A percentile compares a stretch with the other conserved stretches of the same genome.
Evolutionary conservation across 2,113 vertebrate genomes (phyloP).

Genomic region (Cynocephalus volans): DNA sequence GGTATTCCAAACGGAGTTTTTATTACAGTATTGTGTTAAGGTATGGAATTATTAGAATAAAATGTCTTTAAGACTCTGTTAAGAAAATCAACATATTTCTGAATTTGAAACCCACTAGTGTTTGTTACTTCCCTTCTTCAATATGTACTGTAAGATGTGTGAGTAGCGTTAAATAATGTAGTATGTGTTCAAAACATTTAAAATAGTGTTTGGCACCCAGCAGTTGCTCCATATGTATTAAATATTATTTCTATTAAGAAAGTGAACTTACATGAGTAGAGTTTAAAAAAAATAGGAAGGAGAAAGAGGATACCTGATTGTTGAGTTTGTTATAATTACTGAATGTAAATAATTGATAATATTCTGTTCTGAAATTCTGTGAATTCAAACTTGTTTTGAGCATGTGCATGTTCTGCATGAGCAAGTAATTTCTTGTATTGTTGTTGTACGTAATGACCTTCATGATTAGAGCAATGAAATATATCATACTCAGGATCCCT

Average conservation of each 20-base stretch:
- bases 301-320: not conserved
- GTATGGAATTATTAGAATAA: constrained; percentile 32
- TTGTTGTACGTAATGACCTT: not conserved
- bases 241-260: constrained; percentile 55
- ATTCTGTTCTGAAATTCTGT: not conserved
- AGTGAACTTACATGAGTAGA: not conserved
- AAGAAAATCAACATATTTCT: constrained; percentile 33
- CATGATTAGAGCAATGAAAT: constrained; percentile 43
- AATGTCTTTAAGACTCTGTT: constrained; percentile 9
- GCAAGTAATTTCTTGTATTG: constrained; percentile 39
- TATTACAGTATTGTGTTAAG: constrained; percentile 25
- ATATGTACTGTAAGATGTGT: not conserved
- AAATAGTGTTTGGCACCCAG: constrained; percentile 14
- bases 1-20: constrained; percentile 20
- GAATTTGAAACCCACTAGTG: constrained; percentile 31
- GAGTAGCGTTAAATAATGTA: constrained; percentile 40
- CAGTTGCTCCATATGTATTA: not conserved
- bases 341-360: constrained; percentile 45
- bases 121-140: constrained; percentile 53
- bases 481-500: not conserved
- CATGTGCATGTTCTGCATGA: not conserved
- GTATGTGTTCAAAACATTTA: constrained; percentile 27
- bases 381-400: constrained; percentile 46
- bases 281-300: not conserved
- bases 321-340: constrained; percentile 31